These are phyloP conservation scores for Tetramorium parvispinum DNA, from an alignment of 1,140 invertebrate species.

Conservation along the genomic window DNA sequence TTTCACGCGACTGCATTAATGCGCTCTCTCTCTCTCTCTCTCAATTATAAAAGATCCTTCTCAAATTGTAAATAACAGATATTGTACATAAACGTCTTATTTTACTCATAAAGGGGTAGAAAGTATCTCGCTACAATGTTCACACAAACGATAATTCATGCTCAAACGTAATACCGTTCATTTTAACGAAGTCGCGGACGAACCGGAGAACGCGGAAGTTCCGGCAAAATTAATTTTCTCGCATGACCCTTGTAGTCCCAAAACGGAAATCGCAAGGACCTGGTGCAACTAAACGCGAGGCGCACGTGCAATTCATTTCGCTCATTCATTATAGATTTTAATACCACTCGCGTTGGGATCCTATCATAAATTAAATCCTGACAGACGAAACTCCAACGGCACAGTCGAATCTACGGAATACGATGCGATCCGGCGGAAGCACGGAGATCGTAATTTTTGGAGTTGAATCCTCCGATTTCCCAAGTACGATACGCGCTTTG, in stretches of 20 bases:
- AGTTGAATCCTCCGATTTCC: constrained; percentile 22
- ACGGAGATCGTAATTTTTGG: constrained; percentile 59
- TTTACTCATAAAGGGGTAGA: background rate
- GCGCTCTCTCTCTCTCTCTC: background rate
- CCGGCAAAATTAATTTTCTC: constrained; percentile 54
- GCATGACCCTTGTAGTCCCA: constrained; percentile 18
- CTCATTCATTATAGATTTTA: constrained; percentile 73
- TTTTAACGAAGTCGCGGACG: constrained; percentile 43
- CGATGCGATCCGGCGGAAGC: constrained; percentile 52
- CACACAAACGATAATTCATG: constrained; percentile 31
- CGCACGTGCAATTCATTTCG: constrained; percentile 67
- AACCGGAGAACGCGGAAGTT: constrained; percentile 30
- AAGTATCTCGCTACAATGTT: background rate
- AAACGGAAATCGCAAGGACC: constrained; percentile 57
- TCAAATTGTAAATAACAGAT: background rate
- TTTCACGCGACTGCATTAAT: background rate
- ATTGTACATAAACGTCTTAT: background rate
- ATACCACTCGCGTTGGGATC: constrained; percentile 55
- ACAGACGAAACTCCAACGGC: constrained; percentile 35
- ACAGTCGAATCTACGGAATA: constrained; percentile 43
- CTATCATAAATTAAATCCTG: constrained; percentile 67
- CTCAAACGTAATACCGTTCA: constrained; percentile 12
- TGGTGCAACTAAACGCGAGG: constrained; percentile 38
- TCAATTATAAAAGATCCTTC: background rate
- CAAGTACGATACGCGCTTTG: background rate